phyloP scores from a whole-genome alignment of 2,113 vertebrate species.

The Zosterops hypoxanthus region DNA sequence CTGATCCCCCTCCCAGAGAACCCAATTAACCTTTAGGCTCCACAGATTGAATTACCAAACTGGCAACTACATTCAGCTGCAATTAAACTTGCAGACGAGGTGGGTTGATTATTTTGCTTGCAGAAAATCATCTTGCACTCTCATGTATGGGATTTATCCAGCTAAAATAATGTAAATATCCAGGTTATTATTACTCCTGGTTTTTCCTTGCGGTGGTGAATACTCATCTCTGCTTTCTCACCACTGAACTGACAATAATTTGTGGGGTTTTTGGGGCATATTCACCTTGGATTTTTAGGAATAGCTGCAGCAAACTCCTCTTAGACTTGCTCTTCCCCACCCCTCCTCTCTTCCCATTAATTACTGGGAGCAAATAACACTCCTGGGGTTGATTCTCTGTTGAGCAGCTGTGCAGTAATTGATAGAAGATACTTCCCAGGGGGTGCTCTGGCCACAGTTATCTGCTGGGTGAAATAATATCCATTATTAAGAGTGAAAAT shows the following conservation, averaged over 20 bases:
- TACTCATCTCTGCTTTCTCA: not conserved
- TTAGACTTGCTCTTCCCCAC: not conserved
- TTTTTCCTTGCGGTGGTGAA: not conserved
- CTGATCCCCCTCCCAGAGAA: slow-evolving; percentile 40
- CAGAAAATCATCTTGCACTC: not conserved
- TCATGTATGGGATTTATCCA: not conserved
- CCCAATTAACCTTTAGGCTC: slow-evolving; percentile 30
- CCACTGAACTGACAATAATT: not conserved
- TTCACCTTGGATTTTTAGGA: not conserved
- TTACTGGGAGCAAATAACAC: not conserved
- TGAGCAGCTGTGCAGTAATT: slow-evolving; percentile 1
- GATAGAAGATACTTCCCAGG: slow-evolving; percentile 13
- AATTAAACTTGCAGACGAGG: not conserved
- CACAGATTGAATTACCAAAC: not conserved
- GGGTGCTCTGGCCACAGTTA: not conserved
- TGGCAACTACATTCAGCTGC: not conserved
- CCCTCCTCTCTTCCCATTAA: not conserved
- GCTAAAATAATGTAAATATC: not conserved
- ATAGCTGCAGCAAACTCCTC: not conserved
- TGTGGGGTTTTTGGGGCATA: fast-evolving
- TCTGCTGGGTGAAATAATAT: slow-evolving; percentile 16
- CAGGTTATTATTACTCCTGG: fast-evolving
- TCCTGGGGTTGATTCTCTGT: not conserved
- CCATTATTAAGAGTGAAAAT: slow-evolving; percentile 9
- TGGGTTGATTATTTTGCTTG: not conserved